A percentile compares a stretch with the other conserved stretches of the same genome.
phyloP scores from a whole-genome alignment of 2,113 vertebrate species.

The Tapirus terrestris region DNA sequence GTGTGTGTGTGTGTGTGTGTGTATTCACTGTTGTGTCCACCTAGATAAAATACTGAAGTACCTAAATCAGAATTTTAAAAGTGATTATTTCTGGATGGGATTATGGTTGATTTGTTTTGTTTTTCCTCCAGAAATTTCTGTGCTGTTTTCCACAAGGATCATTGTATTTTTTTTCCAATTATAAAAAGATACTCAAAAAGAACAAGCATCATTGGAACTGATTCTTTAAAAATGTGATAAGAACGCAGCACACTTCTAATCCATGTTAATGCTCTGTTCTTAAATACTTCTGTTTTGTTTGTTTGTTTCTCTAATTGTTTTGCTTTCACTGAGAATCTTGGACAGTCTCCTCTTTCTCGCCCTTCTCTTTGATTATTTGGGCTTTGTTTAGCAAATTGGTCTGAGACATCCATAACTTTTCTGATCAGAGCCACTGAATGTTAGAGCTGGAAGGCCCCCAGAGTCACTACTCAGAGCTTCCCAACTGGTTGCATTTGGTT shows the following conservation, averaged over 20 bases:
- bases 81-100: neutral
- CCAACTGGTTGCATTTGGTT: neutral
- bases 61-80: neutral
- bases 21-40: neutral
- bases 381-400: neutral
- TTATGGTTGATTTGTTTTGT: neutral
- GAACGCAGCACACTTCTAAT: neutral
- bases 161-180: neutral
- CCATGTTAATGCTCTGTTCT: neutral
- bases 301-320: neutral
- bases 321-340: neutral
- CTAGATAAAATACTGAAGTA: neutral
- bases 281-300: neutral
- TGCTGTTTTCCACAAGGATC: neutral
- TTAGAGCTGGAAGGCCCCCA: neutral
- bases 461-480: neutral
- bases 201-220: neutral
- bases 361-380: neutral
- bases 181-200: neutral
- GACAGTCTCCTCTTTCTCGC: neutral
- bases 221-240: neutral
- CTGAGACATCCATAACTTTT: neutral
- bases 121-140: neutral
- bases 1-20: neutral
- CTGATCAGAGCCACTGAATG: neutral